Evolutionary conservation across 2,113 vertebrate species (phyloP).

Genomic region (Condylura cristata): DNA sequence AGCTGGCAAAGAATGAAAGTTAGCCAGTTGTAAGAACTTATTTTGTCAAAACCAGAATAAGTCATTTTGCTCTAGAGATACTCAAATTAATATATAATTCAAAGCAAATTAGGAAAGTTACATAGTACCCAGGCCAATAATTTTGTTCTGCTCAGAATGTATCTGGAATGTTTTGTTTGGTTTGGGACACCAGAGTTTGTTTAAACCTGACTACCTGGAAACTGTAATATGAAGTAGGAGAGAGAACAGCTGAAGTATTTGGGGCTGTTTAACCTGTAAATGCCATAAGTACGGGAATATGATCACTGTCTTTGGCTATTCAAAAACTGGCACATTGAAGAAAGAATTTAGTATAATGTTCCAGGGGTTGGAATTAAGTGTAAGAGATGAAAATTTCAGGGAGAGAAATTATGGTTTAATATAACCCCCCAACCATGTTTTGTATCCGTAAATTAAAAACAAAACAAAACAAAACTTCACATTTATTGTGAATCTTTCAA

Average conservation of each 20-base stretch:
- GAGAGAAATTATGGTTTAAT: not conserved
- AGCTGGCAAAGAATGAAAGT: constrained; percentile 10
- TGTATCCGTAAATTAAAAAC: not conserved
- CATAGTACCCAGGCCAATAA: not conserved
- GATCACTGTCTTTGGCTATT: not conserved
- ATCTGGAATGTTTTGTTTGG: constrained; percentile 12
- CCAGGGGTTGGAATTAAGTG: not conserved
- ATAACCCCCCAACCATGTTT: not conserved
- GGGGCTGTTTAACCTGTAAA: not conserved
- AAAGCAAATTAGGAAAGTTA: not conserved
- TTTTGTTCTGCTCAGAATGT: not conserved
- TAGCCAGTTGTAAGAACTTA: not conserved
- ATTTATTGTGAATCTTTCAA: not conserved
- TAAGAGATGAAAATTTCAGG: not conserved
- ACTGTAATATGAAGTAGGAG: not conserved
- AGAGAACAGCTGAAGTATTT: not conserved
- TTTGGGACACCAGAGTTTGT: not conserved
- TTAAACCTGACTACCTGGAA: not conserved
- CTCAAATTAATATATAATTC: constrained; percentile 5
- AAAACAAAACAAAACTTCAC: no score
- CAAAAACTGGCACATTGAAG: not conserved
- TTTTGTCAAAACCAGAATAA: constrained; percentile 26
- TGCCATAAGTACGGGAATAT: not conserved
- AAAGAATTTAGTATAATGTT: not conserved
- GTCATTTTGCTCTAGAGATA: not conserved